Evolutionary conservation across 1,140 invertebrate species (phyloP), one percentile per base, ranked within the genome.

Genomic region (Drosophila nigromelanica): DNA sequence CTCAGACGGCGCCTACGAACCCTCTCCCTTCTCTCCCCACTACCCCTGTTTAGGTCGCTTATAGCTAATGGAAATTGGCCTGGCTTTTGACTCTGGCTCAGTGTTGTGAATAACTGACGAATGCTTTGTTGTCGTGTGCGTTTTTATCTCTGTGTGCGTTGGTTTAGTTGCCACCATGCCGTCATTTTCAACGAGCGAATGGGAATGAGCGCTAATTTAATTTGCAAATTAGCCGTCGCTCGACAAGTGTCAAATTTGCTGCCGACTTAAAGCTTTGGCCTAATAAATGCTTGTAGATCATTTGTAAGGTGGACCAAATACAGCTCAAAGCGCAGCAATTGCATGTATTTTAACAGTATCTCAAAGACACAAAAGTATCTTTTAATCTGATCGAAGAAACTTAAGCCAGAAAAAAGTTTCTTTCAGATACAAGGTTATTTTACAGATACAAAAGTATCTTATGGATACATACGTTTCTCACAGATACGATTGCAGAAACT

Each of bases 191-290:
- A 62, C 60, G 39, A 21, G 35, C 55, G 27, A 82, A 83, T 83
- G 80, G 55, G 80, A 82, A 71, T 78, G 80, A 83, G 80, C 80
- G 80, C 80, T 82, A 82, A 82, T 82, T 82, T 82, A 82, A 82
- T 82, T 82, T 82, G 78, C 80, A 82, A 82, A 82, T 82, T 82
- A 83, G 80, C 71, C 80, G 45, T 43, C 56, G 50, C 59, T 58
- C 59, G 78, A 64, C 73, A 73, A 73, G 62, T 73, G 62, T 64
- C 73, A 61, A 67, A 59, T 63, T 72, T 67, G 64, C 50, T 68
- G 54, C 30, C 47, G 64, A 59, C 45, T 30, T 15, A 42, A 50
- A 42, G 18, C 30, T 35, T 33, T 21, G 4, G 40, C 10, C 18
- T 47, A 37, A 21, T 40, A 33, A 60, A 33, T 11, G 8, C 48